These are phyloP conservation scores for Vanacampus margaritifer DNA, from an alignment of 2,113 vertebrate species.

Conservation along the genomic window DNA sequence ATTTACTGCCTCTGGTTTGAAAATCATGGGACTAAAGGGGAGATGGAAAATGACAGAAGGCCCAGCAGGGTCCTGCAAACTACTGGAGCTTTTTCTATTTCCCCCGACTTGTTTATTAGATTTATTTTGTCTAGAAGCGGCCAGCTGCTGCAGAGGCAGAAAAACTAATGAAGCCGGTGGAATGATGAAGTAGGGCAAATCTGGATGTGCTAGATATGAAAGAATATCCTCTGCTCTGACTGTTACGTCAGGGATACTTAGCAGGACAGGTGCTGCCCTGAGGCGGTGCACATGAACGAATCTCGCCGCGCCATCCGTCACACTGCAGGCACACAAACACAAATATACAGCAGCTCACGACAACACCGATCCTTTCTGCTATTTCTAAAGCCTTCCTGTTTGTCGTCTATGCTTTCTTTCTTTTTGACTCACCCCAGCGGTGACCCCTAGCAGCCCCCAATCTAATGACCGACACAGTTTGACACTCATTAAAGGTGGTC, in stretches of 20 bases:
- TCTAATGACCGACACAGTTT: conserved; percentile 66
- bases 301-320: conserved; percentile 29
- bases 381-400: conserved; percentile 2
- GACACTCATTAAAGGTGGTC: conserved; percentile 71
- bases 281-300: conserved; percentile 47
- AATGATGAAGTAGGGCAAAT: conserved; percentile 31
- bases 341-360: conserved; percentile 10
- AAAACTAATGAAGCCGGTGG: conserved; percentile 11
- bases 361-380: conserved; percentile 27
- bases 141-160: conserved; percentile 33
- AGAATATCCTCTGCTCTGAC: conserved; percentile 29
- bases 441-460: conserved; percentile 60
- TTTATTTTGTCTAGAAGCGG: conserved; percentile 37
- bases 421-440: conserved; percentile 37
- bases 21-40: conserved; percentile 39
- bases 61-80: conserved; percentile 25
- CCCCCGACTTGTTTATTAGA: conserved; percentile 41
- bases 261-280: conserved; percentile 57
- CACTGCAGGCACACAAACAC: conserved; percentile 27
- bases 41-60: conserved; percentile 46
- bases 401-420: conserved; percentile 18
- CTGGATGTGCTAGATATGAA: conserved; percentile 33
- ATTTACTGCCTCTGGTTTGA: conserved; percentile 45
- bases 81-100: conserved; percentile 30
- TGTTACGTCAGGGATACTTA: conserved; percentile 44